phyloP scores from a whole-genome alignment of 2,113 vertebrate genomes.

The human region DNA sequence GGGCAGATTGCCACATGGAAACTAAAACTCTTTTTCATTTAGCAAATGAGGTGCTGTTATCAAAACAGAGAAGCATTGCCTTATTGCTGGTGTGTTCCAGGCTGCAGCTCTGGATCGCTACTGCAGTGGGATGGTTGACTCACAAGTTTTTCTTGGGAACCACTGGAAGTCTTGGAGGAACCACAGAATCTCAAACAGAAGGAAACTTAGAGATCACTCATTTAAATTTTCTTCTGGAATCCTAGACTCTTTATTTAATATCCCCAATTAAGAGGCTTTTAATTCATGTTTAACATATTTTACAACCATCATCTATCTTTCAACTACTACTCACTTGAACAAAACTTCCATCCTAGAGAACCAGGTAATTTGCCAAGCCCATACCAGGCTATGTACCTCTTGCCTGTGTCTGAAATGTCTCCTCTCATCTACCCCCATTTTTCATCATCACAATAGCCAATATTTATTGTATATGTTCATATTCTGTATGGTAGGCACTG shows the following conservation, averaged over 20 bases:
- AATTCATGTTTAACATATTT: neutral
- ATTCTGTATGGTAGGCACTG: neutral
- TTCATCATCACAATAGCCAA: neutral
- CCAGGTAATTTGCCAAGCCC: neutral
- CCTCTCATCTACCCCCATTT: neutral
- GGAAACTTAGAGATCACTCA: neutral
- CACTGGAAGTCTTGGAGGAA: neutral
- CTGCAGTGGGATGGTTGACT: neutral
- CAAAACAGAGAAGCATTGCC: neutral
- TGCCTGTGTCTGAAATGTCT: neutral
- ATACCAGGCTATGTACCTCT: neutral
- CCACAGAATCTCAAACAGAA: neutral
- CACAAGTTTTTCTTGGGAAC: neutral
- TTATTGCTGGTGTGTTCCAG: neutral
- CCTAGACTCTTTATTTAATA: neutral
- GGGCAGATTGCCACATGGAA: neutral
- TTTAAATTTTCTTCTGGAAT: neutral
- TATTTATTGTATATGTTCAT: neutral
- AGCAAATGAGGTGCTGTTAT: neutral
- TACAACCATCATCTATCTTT: neutral
- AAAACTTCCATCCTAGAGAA: neutral
- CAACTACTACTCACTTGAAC: neutral
- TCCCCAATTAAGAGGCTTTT: neutral
- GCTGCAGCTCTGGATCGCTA: neutral
- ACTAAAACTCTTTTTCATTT: neutral